phyloP scores from a whole-genome alignment of 1,140 invertebrate species.

The Chironomus tepperi region DNA sequence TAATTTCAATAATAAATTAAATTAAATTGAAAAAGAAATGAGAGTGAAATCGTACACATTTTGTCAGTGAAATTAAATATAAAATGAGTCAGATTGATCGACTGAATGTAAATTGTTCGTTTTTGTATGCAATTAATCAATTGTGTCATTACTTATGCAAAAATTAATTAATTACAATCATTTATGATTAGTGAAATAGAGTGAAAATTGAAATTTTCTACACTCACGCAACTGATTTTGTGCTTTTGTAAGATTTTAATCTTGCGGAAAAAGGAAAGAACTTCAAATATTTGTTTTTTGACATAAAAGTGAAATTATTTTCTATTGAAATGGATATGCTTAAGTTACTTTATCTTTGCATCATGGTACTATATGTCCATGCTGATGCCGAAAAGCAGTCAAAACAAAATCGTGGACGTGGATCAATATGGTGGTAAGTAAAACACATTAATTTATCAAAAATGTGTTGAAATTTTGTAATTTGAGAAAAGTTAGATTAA shows the following conservation, averaged over 20 bases:
- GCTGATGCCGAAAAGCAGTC: conserved; percentile 36
- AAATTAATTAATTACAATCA: not conserved
- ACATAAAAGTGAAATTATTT: not conserved
- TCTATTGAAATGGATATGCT: conserved; percentile 36
- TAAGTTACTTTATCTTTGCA: conserved; percentile 33
- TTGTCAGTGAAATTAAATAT: not conserved
- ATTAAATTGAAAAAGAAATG: no score
- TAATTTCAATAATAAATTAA: no score
- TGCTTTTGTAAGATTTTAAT: not conserved
- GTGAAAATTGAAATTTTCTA: not conserved
- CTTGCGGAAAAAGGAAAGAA: not conserved
- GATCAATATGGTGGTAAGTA: conserved; percentile 42
- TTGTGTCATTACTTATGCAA: not conserved
- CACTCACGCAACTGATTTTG: not conserved
- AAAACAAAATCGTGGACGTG: conserved; percentile 37
- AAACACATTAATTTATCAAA: not conserved
- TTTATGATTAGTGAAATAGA: not conserved
- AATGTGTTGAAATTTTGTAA: not conserved
- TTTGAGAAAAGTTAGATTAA: no score
- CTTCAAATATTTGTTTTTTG: not conserved
- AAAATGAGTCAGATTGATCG: not conserved
- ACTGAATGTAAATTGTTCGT: not conserved
- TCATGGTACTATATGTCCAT: conserved; percentile 33
- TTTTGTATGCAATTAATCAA: conserved; percentile 1
- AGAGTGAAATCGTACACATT: no score